Evolutionary conservation across 2,888 invertebrate species (phyloP).

Genomic region (Lithosia quadra): DNA sequence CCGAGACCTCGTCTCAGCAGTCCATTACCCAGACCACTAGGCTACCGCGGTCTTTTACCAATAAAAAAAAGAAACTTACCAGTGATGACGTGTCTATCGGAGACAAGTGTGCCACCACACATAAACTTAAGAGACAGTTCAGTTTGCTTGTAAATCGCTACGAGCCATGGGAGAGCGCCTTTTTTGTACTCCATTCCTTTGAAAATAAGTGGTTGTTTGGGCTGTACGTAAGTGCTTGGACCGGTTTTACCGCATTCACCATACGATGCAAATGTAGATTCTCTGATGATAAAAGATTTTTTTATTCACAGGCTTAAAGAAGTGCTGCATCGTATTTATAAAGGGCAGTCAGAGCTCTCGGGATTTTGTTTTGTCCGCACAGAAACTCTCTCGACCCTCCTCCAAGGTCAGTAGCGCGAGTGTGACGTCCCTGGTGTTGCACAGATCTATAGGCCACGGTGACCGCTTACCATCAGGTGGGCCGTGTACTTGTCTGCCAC

Average conservation of each 20-base stretch:
- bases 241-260: neutral
- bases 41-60: neutral
- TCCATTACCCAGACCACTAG: too few species aligned
- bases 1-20: too few species aligned
- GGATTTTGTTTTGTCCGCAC: too few species aligned
- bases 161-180: conserved; percentile 90
- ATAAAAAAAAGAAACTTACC: conserved; percentile 62
- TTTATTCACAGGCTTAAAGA: neutral
- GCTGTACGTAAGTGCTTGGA: too few species aligned
- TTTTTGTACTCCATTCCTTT: conserved; percentile 59
- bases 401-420: too few species aligned
- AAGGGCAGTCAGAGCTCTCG: too few species aligned
- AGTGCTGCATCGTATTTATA: too few species aligned
- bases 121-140: conserved; percentile 75
- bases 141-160: conserved; percentile 88
- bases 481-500: too few species aligned
- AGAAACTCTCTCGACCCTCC: too few species aligned
- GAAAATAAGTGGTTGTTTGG: conserved; percentile 6
- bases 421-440: too few species aligned
- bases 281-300: neutral
- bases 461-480: too few species aligned
- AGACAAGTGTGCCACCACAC: conserved; percentile 78
- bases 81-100: conserved; percentile 74
- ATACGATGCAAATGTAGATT: neutral
- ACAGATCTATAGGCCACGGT: too few species aligned